phyloP scores from a whole-genome alignment of 2,113 vertebrate genomes.

The Ovis aries region DNA sequence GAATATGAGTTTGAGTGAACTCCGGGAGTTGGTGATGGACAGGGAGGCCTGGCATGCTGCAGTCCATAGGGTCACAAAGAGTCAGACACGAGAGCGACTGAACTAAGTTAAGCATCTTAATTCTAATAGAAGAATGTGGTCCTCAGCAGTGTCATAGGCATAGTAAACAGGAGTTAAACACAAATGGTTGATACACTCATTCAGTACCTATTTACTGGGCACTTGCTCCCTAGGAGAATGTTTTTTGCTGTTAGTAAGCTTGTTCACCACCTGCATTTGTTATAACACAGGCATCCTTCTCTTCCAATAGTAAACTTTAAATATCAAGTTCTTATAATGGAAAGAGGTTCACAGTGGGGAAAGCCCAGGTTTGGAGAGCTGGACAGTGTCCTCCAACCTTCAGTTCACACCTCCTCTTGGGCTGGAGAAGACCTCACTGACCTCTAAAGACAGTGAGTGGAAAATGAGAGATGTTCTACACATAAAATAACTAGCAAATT shows the following conservation, averaged over 20 bases:
- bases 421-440: background rate
- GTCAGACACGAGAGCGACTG: background rate
- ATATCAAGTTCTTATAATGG: background rate
- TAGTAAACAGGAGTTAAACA: background rate
- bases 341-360: background rate
- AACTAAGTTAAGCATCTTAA: background rate
- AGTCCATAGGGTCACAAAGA: background rate
- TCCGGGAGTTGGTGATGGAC: background rate
- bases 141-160: accelerated
- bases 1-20: background rate
- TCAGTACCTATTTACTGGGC: background rate
- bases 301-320: background rate
- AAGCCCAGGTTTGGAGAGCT: background rate
- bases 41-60: background rate
- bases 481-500: background rate
- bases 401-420: background rate
- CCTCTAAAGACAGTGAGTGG: accelerated
- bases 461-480: background rate
- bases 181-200: background rate
- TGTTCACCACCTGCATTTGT: background rate
- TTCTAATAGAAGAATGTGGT: background rate
- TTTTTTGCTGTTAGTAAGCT: background rate
- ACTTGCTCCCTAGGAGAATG: background rate
- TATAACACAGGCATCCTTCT: background rate
- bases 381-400: background rate